Conservation (phyloP, 2,113 vertebrate genomes). For the Sebastes schlegelii region DNA sequence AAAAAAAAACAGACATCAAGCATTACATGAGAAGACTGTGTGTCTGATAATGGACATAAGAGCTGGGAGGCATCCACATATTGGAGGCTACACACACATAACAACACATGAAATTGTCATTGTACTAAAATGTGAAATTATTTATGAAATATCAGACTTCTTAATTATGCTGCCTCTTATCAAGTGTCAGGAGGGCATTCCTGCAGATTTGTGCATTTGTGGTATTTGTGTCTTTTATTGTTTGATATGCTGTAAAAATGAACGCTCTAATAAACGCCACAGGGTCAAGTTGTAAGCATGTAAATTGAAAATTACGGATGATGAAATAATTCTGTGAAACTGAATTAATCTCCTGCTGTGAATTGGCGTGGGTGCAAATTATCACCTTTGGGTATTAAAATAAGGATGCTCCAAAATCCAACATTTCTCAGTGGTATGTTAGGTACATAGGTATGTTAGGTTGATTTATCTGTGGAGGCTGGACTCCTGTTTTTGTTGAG, state of each 20-base stretch:
- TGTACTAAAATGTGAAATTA: background rate
- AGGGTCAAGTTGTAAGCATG: background rate
- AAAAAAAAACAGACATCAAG: slow-evolving; percentile 44
- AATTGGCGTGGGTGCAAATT: background rate
- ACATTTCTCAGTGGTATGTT: background rate
- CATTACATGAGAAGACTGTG: slow-evolving; percentile 14
- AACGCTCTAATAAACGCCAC: background rate
- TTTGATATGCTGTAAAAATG: background rate
- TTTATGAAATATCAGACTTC: background rate
- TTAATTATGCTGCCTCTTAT: background rate
- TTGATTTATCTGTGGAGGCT: background rate
- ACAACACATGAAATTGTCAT: background rate
- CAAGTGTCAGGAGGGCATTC: background rate
- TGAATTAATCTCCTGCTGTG: background rate
- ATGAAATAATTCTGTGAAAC: background rate
- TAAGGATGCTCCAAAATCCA: background rate
- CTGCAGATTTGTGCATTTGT: background rate
- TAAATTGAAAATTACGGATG: background rate
- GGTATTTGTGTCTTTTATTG: background rate
- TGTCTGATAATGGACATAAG: slow-evolving; percentile 44
- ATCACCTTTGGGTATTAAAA: background rate
- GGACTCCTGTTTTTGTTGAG: background rate
- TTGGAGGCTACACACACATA: background rate
- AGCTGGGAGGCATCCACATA: background rate
- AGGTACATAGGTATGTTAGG: too few relatives aligned